Percentiles rank a stretch among this genome's conserved stretches.
These are phyloP conservation scores for Embidobia sp. DNA, from an alignment of 2,888 invertebrate species.

Conservation along the genomic window DNA sequence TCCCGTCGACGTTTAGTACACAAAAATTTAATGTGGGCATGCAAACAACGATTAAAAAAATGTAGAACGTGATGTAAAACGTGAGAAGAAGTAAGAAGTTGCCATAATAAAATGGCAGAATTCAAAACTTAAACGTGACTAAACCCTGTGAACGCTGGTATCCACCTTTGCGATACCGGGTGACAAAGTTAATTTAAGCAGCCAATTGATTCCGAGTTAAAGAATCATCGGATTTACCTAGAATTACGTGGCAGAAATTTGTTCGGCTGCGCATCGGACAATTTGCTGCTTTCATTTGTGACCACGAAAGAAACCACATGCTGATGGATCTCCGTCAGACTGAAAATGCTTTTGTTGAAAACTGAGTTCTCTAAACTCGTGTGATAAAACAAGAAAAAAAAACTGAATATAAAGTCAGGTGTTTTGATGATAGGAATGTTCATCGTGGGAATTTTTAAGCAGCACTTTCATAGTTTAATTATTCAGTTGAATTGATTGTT, in stretches of 20 bases:
- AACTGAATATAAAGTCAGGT: no score
- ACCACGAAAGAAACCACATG: slow-evolving; percentile 74
- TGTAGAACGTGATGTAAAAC: slow-evolving; percentile 10
- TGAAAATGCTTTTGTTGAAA: slow-evolving; percentile 68
- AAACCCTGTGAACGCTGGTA: slow-evolving; percentile 39
- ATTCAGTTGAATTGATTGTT: no score
- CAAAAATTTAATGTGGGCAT: slow-evolving; percentile 20
- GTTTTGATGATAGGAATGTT: no score
- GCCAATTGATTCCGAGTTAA: slow-evolving; percentile 60
- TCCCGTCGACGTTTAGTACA: no score
- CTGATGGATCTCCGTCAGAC: slow-evolving; percentile 75
- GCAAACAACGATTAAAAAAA: slow-evolving; percentile 11
- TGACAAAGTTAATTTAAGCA: slow-evolving; percentile 51
- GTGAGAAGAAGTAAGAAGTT: slow-evolving; percentile 8
- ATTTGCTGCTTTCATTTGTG: slow-evolving; percentile 74
- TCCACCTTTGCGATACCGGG: slow-evolving; percentile 48
- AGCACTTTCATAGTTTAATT: no score
- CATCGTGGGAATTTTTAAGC: no score
- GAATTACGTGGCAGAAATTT: slow-evolving; percentile 71
- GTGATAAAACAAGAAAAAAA: no score
- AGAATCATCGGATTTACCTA: slow-evolving; percentile 73
- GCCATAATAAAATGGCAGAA: slow-evolving; percentile 2
- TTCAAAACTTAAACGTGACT: slow-evolving; percentile 26
- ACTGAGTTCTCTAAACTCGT: slow-evolving; percentile 53
- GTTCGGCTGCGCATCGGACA: slow-evolving; percentile 73